A percentile compares a stretch with the other conserved stretches of the same genome.
Conservation (phyloP, 64 coral and sea anemone species). For the Pachyseris speciosa region DNA sequence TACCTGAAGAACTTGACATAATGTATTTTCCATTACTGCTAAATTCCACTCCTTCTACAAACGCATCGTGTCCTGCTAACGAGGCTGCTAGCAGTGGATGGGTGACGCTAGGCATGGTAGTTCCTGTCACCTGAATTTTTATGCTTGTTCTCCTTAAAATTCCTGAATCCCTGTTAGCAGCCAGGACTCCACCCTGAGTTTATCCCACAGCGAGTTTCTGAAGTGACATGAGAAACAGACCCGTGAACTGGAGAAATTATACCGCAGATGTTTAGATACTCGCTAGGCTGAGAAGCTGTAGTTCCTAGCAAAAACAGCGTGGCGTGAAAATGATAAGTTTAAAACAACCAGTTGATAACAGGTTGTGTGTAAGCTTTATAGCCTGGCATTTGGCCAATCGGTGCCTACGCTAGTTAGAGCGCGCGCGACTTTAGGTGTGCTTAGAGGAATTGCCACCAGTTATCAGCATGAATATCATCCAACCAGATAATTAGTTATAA, state of each 20-base stretch:
- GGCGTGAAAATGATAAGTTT: constrained; percentile 20
- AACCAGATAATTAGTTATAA: constrained; percentile 7
- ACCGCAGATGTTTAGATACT: neutral
- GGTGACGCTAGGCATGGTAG: constrained; percentile 75
- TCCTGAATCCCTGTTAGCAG: constrained; percentile 6
- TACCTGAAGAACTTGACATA: constrained; percentile 96
- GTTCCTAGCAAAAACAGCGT: neutral
- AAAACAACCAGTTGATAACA: constrained; percentile 8
- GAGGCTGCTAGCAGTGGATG: constrained; percentile 89
- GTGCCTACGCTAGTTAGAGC: neutral
- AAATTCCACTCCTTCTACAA: constrained; percentile 94
- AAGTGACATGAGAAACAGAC: neutral
- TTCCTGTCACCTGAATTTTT: constrained; percentile 47
- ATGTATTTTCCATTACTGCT: constrained; percentile 98
- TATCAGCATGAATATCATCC: neutral
- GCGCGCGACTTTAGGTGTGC: neutral
- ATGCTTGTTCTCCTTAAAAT: constrained; percentile 38
- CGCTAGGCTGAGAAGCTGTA: neutral
- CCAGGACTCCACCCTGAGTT: constrained; percentile 2
- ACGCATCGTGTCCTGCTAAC: constrained; percentile 83
- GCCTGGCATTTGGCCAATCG: constrained; percentile 11
- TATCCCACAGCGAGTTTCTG: neutral
- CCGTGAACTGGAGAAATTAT: neutral
- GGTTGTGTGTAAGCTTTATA: constrained; percentile 12
- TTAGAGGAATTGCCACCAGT: constrained; percentile 15